Conservation (phyloP, 2,113 vertebrate species). For the Microcebus tavaratra region DNA sequence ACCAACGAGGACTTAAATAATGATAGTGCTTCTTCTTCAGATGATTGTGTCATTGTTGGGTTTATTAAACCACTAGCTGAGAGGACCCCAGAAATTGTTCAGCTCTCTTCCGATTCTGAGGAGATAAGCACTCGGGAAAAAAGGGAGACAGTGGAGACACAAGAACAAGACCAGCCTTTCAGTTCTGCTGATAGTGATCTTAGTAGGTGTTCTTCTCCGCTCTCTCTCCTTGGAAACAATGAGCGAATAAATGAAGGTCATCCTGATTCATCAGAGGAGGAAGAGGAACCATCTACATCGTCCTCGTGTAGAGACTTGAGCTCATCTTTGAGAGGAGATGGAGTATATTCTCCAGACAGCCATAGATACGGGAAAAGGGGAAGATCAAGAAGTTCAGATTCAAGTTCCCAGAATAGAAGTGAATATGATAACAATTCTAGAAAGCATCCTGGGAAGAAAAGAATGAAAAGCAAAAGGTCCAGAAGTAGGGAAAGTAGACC, state of each 20-base stretch:
- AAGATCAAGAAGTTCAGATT: no score
- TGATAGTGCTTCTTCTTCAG: constrained; percentile 80
- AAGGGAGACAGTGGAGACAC: constrained; percentile 80
- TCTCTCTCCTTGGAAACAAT: constrained; percentile 74
- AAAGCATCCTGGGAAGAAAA: no score
- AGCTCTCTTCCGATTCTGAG: constrained; percentile 93
- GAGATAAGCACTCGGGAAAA: constrained; percentile 84
- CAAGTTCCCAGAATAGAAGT: no score
- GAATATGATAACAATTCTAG: no score
- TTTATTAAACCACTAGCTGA: constrained; percentile 93
- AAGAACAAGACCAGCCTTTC: constrained; percentile 85
- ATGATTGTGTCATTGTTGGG: constrained; percentile 92
- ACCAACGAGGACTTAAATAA: constrained; percentile 15
- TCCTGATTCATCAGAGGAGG: no score
- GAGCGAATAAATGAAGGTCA: constrained; percentile 25
- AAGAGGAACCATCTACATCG: no score
- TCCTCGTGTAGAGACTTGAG: no score
- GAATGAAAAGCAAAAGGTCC: no score
- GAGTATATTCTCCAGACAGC: no score
- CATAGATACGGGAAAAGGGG: no score
- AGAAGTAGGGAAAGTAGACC: no score
- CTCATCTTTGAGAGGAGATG: no score
- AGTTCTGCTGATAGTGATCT: constrained; percentile 84
- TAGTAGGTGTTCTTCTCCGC: constrained; percentile 84
- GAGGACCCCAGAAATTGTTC: constrained; percentile 95